A percentile compares a stretch with the other conserved stretches of the same genome.
phyloP scores from a whole-genome alignment of 2,888 invertebrate genomes.

The Mycogona germanica region DNA sequence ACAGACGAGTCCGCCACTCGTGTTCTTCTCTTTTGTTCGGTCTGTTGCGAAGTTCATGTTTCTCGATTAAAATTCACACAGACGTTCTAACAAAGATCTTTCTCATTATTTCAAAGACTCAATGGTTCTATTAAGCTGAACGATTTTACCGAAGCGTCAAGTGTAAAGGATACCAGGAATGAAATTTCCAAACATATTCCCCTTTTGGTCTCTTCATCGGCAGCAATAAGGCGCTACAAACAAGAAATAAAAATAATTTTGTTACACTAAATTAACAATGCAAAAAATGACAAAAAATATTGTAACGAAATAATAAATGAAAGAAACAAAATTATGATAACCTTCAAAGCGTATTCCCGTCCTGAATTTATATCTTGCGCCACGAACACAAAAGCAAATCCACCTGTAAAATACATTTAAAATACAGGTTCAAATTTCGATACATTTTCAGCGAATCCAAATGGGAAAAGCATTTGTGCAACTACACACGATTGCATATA shows the following conservation, averaged over 20 bases:
- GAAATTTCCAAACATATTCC: slow-evolving; percentile 25
- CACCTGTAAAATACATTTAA: slow-evolving; percentile 67
- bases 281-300: slow-evolving; percentile 35
- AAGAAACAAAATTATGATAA: slow-evolving; percentile 34
- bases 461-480: too few relatives aligned
- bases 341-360: slow-evolving; percentile 86
- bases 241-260: neutral
- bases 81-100: too few relatives aligned
- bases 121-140: neutral
- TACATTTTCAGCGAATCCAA: too few relatives aligned
- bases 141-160: neutral
- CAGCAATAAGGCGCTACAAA: slow-evolving; percentile 24
- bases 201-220: slow-evolving; percentile 25
- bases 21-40: too few relatives aligned
- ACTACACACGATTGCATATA: too few relatives aligned
- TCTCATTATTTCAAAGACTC: too few relatives aligned
- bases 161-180: slow-evolving; percentile 22
- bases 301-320: slow-evolving; percentile 2
- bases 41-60: too few relatives aligned
- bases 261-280: slow-evolving; percentile 27
- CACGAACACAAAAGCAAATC: slow-evolving; percentile 90
- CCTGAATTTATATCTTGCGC: slow-evolving; percentile 77
- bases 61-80: too few relatives aligned
- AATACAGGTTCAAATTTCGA: too few relatives aligned
- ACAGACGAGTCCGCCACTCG: too few relatives aligned